phyloP scores from a whole-genome alignment of 2,113 vertebrate species.

The Lonchura striata region DNA sequence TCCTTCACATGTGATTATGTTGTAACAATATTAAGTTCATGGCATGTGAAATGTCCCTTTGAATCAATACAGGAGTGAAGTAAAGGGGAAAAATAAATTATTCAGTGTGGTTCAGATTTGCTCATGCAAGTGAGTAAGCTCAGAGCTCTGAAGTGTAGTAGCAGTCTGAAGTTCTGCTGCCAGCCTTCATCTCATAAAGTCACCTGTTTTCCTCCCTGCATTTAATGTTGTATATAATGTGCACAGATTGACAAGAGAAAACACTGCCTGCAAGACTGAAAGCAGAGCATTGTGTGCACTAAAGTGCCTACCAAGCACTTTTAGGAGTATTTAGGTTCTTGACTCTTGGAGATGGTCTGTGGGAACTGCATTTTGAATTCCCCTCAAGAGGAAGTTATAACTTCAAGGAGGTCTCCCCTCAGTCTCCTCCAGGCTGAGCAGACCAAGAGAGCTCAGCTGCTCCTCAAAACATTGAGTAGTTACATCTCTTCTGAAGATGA shows the following conservation, averaged over 20 bases:
- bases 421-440: not conserved
- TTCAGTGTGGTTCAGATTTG: not conserved
- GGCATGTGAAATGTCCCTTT: not conserved
- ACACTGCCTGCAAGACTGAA: not conserved
- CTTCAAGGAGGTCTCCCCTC: not conserved
- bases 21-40: not conserved
- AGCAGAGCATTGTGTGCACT: not conserved
- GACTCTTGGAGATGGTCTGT: not conserved
- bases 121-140: not conserved
- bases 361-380: not conserved
- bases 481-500: not conserved
- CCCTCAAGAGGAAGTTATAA: not conserved
- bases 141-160: not conserved
- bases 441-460: not conserved
- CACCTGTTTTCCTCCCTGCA: not conserved
- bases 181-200: not conserved
- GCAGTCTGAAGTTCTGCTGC: not conserved
- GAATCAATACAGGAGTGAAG: not conserved
- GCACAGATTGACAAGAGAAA: not conserved
- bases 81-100: conserved; percentile 8
- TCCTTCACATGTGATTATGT: not conserved
- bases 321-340: not conserved
- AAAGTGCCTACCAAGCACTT: not conserved
- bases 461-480: not conserved
- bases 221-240: not conserved